phyloP scores from a whole-genome alignment of 2,113 vertebrate species.

The Psettodes erumei region DNA sequence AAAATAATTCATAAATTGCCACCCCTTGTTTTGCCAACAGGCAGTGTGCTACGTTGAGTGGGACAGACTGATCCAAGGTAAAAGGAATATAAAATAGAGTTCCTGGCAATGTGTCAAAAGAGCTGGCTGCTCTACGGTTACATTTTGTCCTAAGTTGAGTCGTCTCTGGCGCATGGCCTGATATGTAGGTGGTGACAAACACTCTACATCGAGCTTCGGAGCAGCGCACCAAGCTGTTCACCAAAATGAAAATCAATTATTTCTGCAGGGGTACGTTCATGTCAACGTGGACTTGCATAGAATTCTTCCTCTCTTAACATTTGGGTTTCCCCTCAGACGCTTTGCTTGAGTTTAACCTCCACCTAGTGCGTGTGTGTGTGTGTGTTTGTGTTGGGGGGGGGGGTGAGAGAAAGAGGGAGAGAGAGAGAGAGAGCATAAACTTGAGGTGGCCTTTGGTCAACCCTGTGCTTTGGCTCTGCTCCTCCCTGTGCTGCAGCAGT shows the following conservation, averaged over 20 bases:
- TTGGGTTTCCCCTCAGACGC: constrained; percentile 38
- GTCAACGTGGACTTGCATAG: constrained; percentile 41
- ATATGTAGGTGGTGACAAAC: constrained; percentile 54
- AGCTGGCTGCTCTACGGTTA: not conserved
- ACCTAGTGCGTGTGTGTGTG: not conserved
- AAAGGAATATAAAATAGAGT: constrained; percentile 8
- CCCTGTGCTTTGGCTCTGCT: constrained; percentile 9
- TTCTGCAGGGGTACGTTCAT: constrained; percentile 43
- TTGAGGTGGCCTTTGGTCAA: constrained; percentile 43
- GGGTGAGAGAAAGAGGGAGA: not conserved
- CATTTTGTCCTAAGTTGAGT: constrained; percentile 14
- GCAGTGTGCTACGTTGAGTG: not conserved
- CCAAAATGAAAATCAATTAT: constrained; percentile 59
- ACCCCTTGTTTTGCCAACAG: not conserved
- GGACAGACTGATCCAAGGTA: not conserved
- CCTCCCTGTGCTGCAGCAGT: constrained; percentile 5
- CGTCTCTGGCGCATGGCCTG: constrained; percentile 29
- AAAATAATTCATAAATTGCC: constrained; percentile 1
- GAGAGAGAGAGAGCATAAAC: constrained; percentile 38
- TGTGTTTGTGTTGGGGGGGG: not conserved
- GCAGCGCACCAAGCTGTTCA: constrained; percentile 18
- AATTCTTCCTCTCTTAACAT: constrained; percentile 51
- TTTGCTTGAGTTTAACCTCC: constrained; percentile 17
- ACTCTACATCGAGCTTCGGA: constrained; percentile 45
- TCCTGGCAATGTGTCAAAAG: not conserved